Evolutionary conservation across 2,888 invertebrate species (phyloP), one percentile per base, ranked within the genome.

Genomic region (Ellobium chinense): DNA sequence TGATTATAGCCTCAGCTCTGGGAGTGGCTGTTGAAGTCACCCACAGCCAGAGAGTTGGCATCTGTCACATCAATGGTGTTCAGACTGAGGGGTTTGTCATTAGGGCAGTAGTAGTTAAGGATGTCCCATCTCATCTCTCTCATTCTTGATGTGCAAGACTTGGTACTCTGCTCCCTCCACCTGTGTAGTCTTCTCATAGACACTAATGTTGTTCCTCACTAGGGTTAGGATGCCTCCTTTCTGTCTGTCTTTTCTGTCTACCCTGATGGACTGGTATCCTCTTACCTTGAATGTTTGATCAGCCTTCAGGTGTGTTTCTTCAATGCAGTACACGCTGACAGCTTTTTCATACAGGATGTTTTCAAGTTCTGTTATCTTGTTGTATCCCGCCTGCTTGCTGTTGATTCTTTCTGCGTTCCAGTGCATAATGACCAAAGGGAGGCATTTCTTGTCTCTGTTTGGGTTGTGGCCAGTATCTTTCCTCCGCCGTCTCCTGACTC

Each of bases 321-420:
- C 83, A 14, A 83, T 77, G 65, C 83, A 82, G 73, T 78, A 77
- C 37, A 84, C 46, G 46, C 80, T 56, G 34, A 80, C 75, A 70
- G 76, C 78, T 24, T 86, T 39, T 69, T 78, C 79, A 58, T 82
- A 78, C 24, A 85, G 80, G 37, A 75, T 37, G 14, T 81, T 66
- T n/a, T 82, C 39, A 1, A 84, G 37, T 27, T 83, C 80, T 70
- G 78, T 85, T n/a, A n/a, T n/a, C 69, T 81, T 85, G 66, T 34
- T 63, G 34, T 63, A 63, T 4, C 63, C 63, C 31, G 31, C 63
- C 34, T 34, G 31, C 34, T 82, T 85, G 56, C 27, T 69, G 46
- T 21, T 80, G 29, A 85, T 54, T 12, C 79, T 83, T 39, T 85
- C 74, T 65, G 82, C 85, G 69, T 86, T 86, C 85, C 84, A 83